Evolutionary conservation across 2,113 vertebrate species (phyloP).

Genomic region (Triplophysa tibetana): DNA sequence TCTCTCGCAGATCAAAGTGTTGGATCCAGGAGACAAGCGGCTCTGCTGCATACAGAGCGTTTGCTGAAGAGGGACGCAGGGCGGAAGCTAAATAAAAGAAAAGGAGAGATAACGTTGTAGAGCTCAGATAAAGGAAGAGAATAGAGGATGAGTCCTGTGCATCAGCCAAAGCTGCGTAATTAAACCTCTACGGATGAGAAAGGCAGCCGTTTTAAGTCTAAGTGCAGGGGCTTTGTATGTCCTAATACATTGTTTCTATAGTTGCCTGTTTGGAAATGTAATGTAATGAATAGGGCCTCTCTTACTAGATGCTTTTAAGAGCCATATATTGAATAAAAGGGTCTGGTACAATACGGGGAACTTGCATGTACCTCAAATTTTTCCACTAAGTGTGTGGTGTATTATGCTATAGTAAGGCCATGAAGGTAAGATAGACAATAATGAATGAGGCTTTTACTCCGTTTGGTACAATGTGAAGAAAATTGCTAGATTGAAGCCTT

Average conservation of each 20-base stretch:
- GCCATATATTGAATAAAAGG: background rate
- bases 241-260: background rate
- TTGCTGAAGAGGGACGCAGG: slow-evolving; percentile 13
- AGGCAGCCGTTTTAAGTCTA: background rate
- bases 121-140: slow-evolving; percentile 33
- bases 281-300: background rate
- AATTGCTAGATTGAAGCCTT: too few species aligned
- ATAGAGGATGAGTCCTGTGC: slow-evolving; percentile 28
- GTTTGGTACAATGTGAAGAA: too few species aligned
- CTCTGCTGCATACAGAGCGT: slow-evolving; percentile 40
- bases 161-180: slow-evolving; percentile 2
- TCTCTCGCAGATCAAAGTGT: slow-evolving; percentile 50
- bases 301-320: background rate
- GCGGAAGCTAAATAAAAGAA: slow-evolving; percentile 29
- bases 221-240: background rate
- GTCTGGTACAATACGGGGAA: background rate
- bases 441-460: too few species aligned
- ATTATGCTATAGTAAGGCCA: too few species aligned
- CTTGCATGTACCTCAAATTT: too few species aligned
- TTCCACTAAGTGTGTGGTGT: too few species aligned
- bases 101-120: background rate
- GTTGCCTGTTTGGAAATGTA: background rate
- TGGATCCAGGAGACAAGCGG: slow-evolving; percentile 39
- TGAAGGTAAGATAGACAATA: too few species aligned
- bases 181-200: slow-evolving; percentile 4